Percentiles rank a stretch among this genome's conserved stretches.
Conservation (phyloP, 1,140 invertebrate species). For the Archegozetes longisetosus region DNA sequence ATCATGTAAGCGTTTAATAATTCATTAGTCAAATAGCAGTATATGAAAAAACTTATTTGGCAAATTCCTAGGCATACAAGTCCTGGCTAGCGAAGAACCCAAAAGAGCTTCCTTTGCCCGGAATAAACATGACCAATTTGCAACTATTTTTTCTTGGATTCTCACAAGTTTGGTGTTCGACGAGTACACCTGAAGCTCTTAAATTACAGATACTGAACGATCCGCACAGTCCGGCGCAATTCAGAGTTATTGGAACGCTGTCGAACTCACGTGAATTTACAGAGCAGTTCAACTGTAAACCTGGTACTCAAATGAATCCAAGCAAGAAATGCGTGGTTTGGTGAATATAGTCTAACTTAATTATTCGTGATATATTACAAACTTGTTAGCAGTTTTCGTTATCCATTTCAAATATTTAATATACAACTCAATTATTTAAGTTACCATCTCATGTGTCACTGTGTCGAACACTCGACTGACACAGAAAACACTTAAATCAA, state of each 20-base stretch:
- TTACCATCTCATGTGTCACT: no score
- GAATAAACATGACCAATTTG: conserved; percentile 60
- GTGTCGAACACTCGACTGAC: no score
- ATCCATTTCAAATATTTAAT: no score
- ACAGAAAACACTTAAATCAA: no score
- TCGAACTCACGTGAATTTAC: conserved; percentile 74
- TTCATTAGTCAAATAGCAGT: neutral
- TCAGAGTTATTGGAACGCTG: conserved; percentile 55
- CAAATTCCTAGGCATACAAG: conserved; percentile 44
- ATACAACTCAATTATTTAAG: no score
- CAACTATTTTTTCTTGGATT: conserved; percentile 85
- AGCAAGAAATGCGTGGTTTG: conserved; percentile 55
- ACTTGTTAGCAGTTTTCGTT: no score
- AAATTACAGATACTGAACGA: conserved; percentile 23
- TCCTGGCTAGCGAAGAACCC: conserved; percentile 34
- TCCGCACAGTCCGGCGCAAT: conserved; percentile 21
- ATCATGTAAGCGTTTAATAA: conserved; percentile 35
- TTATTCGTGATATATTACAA: no score
- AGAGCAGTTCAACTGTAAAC: conserved; percentile 54
- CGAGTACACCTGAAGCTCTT: conserved; percentile 22
- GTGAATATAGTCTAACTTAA: conserved; percentile 36
- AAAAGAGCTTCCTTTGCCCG: conserved; percentile 49
- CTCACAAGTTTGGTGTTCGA: conserved; percentile 43
- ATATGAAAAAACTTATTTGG: conserved; percentile 1
- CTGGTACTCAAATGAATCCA: conserved; percentile 65